Conservation (phyloP, 2,113 vertebrate species). For the Anseranas semipalmata region DNA sequence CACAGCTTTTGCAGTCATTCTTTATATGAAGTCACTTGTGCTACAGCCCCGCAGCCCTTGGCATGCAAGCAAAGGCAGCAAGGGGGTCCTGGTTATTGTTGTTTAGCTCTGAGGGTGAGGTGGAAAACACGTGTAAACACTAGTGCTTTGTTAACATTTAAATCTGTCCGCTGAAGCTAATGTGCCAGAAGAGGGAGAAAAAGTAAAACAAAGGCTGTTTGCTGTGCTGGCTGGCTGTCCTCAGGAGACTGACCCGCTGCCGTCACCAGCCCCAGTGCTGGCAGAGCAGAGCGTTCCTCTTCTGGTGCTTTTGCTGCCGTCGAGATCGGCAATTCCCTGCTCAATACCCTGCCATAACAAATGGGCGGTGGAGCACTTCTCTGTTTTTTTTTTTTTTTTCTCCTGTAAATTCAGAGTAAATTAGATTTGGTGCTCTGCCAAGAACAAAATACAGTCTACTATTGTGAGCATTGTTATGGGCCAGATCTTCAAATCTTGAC, state of each 20-base stretch:
- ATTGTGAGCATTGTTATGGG: neutral
- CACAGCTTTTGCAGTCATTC: neutral
- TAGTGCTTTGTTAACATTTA: conserved; percentile 12
- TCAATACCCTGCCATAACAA: neutral
- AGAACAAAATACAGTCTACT: conserved; percentile 29
- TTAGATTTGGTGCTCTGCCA: conserved; percentile 33
- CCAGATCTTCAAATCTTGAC: conserved; percentile 48
- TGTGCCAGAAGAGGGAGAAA: neutral
- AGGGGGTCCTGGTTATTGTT: neutral
- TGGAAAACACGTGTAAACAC: neutral
- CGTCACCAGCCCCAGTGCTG: neutral
- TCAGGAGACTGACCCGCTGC: conserved; percentile 30
- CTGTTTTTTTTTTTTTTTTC: neutral
- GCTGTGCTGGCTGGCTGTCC: conserved; percentile 34
- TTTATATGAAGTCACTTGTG: neutral
- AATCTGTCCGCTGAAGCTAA: neutral
- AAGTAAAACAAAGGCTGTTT: conserved; percentile 35
- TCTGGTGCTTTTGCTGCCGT: neutral
- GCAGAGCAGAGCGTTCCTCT: neutral
- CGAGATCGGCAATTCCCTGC: neutral
- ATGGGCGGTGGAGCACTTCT: neutral
- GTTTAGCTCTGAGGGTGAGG: neutral
- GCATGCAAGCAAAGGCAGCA: neutral
- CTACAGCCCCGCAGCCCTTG: accelerated
- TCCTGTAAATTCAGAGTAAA: conserved; percentile 45